A percentile compares a stretch with the other conserved stretches of the same genome.
phyloP scores from a whole-genome alignment of 2,888 invertebrate species.

The Heterodera filipjevi region DNA sequence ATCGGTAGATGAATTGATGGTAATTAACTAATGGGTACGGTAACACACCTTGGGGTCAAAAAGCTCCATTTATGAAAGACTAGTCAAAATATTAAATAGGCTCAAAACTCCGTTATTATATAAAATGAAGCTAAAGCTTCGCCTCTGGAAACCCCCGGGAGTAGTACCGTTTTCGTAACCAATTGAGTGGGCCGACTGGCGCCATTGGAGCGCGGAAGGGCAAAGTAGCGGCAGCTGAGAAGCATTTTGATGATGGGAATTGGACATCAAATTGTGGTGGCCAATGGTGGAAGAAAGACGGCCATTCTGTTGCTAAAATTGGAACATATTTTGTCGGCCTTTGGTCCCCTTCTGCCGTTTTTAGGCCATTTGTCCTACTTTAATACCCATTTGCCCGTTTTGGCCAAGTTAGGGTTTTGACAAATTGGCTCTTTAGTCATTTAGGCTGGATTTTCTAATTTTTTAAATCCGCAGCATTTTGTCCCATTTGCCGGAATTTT shows the following conservation, averaged over 20 bases:
- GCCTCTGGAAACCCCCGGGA: too few species aligned
- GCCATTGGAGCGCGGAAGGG: slow-evolving; percentile 40
- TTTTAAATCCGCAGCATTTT: not conserved
- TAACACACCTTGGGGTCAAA: too few species aligned
- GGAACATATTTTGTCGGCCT: not conserved
- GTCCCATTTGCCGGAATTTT: not conserved
- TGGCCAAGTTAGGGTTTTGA: too few species aligned
- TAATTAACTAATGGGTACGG: too few species aligned
- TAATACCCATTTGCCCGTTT: too few species aligned
- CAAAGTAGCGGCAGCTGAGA: not conserved
- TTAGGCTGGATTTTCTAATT: too few species aligned
- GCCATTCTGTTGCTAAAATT: not conserved
- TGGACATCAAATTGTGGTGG: not conserved
- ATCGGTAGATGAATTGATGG: too few species aligned
- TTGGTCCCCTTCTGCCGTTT: not conserved
- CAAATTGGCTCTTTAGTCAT: not conserved
- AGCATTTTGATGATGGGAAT: not conserved
- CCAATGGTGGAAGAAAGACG: not conserved
- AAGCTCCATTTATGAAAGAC: too few species aligned
- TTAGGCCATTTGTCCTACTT: too few species aligned
- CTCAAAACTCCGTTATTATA: too few species aligned
- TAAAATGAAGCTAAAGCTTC: too few species aligned
- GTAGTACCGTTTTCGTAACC: slow-evolving; percentile 59
- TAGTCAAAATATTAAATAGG: too few species aligned
- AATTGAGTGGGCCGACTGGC: slow-evolving; percentile 58